Conservation (phyloP, 2,113 vertebrate species). For the Dascyllus trimaculatus region DNA sequence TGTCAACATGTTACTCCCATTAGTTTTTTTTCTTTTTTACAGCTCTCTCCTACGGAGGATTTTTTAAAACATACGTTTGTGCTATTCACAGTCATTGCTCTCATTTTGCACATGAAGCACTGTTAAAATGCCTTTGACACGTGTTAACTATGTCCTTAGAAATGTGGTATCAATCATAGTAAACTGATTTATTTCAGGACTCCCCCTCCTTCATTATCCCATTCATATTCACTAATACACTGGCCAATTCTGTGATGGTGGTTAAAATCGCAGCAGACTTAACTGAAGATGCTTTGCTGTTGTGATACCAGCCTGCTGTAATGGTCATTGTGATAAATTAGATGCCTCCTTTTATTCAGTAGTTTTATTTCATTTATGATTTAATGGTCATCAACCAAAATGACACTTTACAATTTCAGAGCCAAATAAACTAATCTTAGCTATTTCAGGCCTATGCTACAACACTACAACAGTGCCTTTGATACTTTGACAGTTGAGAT, state of each 20-base stretch:
- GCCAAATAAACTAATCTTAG: conserved; percentile 52
- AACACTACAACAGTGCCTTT: conserved; percentile 74
- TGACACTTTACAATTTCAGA: conserved; percentile 34
- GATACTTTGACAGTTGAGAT: conserved; percentile 41
- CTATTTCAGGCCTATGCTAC: conserved; percentile 31
- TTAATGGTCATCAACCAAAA: conserved; percentile 47
- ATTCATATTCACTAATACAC: conserved; percentile 54
- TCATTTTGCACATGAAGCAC: conserved; percentile 81
- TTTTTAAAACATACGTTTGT: conserved; percentile 45
- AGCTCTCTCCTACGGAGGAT: conserved; percentile 41
- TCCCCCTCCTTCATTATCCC: background rate
- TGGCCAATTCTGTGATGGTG: conserved; percentile 39
- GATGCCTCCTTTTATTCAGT: conserved; percentile 9
- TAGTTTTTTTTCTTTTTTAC: conserved; percentile 66
- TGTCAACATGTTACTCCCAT: conserved; percentile 61
- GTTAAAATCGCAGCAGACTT: conserved; percentile 21
- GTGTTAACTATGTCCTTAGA: conserved; percentile 60
- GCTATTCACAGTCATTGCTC: conserved; percentile 76
- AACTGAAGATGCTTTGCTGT: conserved; percentile 39
- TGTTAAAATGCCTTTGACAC: conserved; percentile 69
- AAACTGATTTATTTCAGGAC: conserved; percentile 33
- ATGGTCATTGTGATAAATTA: conserved; percentile 68
- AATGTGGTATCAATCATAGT: conserved; percentile 64
- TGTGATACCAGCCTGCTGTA: conserved; percentile 82
- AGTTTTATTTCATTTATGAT: conserved; percentile 23